Conservation (phyloP, 1,140 invertebrate species). For the Amyelois transitella region DNA sequence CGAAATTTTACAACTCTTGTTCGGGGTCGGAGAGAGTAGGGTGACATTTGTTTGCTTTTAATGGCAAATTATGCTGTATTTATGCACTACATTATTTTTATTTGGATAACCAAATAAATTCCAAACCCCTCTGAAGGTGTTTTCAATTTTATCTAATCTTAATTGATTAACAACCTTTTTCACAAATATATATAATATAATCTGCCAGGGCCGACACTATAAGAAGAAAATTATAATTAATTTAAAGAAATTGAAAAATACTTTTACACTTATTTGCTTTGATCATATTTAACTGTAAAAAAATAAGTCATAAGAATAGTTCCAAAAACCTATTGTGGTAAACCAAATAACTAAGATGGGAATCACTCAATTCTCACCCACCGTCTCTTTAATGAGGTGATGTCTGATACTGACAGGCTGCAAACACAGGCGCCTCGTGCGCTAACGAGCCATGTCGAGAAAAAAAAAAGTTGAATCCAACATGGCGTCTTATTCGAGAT, state of each 20-base stretch:
- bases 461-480: constrained; percentile 13
- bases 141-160: too few species aligned
- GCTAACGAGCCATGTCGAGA: constrained; percentile 32
- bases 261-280: constrained; percentile 12
- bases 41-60: not conserved
- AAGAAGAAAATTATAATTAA: too few species aligned
- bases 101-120: not conserved
- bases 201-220: too few species aligned
- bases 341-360: too few species aligned
- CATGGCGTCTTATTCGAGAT: constrained; percentile 13
- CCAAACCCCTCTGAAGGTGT: too few species aligned
- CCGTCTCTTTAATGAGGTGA: constrained; percentile 30
- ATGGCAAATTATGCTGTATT: not conserved
- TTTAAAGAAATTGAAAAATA: not conserved
- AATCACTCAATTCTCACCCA: constrained; percentile 20
- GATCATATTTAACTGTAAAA: constrained; percentile 11
- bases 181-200: too few species aligned
- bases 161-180: too few species aligned
- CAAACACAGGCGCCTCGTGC: constrained; percentile 9
- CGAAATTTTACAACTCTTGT: not conserved
- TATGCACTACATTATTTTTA: too few species aligned
- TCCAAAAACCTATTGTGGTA: too few species aligned
- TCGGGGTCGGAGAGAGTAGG: not conserved
- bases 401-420: constrained; percentile 26
- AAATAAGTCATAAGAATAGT: too few species aligned